These are phyloP conservation scores for Agrilus planipennis DNA, from an alignment of 1,140 invertebrate species.

Conservation along the genomic window DNA sequence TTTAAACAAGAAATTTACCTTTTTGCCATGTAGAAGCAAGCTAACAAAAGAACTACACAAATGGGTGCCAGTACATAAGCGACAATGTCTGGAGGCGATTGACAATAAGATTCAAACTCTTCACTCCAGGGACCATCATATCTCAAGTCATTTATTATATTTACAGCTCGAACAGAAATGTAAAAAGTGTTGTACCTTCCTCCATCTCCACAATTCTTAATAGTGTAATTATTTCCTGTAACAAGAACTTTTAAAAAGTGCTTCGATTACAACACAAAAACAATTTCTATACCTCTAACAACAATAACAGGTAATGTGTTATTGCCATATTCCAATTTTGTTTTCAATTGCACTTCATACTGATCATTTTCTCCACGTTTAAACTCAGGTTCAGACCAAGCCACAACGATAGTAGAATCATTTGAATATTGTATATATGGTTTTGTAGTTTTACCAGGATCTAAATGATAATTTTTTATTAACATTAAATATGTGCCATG, in stretches of 20 bases:
- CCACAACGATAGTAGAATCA: constrained; percentile 37
- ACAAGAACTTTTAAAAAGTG: constrained; percentile 18
- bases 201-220: constrained; percentile 34
- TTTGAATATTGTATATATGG: constrained; percentile 39
- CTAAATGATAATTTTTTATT: no score
- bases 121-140: constrained; percentile 39
- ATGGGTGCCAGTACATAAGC: constrained; percentile 32
- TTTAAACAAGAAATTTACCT: constrained; percentile 32
- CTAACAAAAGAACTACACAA: constrained; percentile 22
- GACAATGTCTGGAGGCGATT: constrained; percentile 16
- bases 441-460: constrained; percentile 39
- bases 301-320: constrained; percentile 29
- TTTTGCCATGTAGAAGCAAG: constrained; percentile 30
- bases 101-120: constrained; percentile 17
- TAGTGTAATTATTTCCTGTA: constrained; percentile 28
- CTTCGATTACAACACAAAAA: constrained; percentile 2
- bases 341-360: constrained; percentile 41
- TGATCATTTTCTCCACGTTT: constrained; percentile 49
- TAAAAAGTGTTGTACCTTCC: constrained; percentile 26
- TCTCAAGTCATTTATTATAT: constrained; percentile 13
- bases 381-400: constrained; percentile 44
- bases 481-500: constrained; percentile 10
- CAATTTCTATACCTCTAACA: constrained; percentile 24
- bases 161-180: constrained; percentile 24
- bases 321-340: constrained; percentile 27